phyloP scores from a whole-genome alignment of 2,888 invertebrate genomes.

The Caenorhabditis imperialis region DNA sequence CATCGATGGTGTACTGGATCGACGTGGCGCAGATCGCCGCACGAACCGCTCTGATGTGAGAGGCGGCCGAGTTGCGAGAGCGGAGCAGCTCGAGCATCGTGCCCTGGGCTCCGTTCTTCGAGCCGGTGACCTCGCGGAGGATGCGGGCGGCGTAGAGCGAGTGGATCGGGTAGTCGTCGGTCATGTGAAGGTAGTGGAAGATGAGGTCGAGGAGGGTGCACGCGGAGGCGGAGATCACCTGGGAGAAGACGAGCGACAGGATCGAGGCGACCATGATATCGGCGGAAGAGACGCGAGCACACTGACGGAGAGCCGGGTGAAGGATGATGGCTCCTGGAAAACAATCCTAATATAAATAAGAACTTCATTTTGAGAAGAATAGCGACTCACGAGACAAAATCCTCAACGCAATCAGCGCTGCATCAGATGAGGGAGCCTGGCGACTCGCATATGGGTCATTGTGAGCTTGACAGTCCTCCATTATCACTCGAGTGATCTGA shows the following conservation, averaged over 20 bases:
- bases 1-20: conserved; percentile 53
- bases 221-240: conserved; percentile 52
- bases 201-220: conserved; percentile 58
- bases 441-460: conserved; percentile 41
- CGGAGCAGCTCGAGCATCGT: conserved; percentile 51
- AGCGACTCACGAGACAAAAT: conserved; percentile 37
- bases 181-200: conserved; percentile 63
- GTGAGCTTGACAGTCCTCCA: conserved; percentile 65
- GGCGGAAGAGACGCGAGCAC: conserved; percentile 63
- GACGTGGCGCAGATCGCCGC: conserved; percentile 37
- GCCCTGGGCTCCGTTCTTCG: conserved; percentile 62
- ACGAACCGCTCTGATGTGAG: conserved; percentile 47
- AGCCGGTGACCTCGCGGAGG: conserved; percentile 63
- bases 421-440: conserved; percentile 53
- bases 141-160: conserved; percentile 68
- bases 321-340: conserved; percentile 63
- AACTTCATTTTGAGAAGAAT: too few relatives aligned
- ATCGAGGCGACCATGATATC: conserved; percentile 68
- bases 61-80: conserved; percentile 24
- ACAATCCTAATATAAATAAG: too few relatives aligned
- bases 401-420: conserved; percentile 57
- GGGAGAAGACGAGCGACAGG: conserved; percentile 67
- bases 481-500: conserved; percentile 64
- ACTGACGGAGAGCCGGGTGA: conserved; percentile 60
- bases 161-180: conserved; percentile 63